Conservation (phyloP, 2,113 vertebrate species). For the Nothocercus julius region DNA sequence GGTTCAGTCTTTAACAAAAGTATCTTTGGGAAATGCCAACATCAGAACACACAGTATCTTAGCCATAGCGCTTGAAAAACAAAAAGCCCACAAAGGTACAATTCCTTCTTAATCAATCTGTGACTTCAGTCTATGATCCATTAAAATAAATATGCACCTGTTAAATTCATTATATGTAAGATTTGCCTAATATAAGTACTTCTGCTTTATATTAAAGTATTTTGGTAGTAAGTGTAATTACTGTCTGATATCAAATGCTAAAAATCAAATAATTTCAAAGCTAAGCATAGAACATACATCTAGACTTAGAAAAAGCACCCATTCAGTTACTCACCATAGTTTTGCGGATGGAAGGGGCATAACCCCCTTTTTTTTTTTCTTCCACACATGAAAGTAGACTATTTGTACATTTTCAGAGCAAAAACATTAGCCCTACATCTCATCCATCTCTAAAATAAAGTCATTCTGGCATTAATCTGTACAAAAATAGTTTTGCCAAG, state of each 20-base stretch:
- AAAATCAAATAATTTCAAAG: not conserved
- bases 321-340: not conserved
- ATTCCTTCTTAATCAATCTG: conserved; percentile 11
- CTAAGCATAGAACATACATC: not conserved
- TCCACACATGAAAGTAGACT: not conserved
- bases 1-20: conserved; percentile 10
- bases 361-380: not conserved
- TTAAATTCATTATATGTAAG: not conserved
- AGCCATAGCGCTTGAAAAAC: not conserved
- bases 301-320: not conserved
- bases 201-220: conserved; percentile 24
- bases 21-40: not conserved
- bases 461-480: not conserved
- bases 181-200: not conserved
- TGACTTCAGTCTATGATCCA: conserved; percentile 12
- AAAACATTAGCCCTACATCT: not conserved
- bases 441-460: not conserved
- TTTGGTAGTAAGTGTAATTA: not conserved
- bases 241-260: not conserved
- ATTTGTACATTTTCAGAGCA: not conserved
- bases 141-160: conserved; percentile 14
- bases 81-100: not conserved
- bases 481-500: not conserved
- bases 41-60: not conserved
- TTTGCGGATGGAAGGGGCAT: not conserved